Percentiles rank a stretch among this genome's conserved stretches.
Conservation (phyloP, 2,888 invertebrate species). For the Tryphoninae sp. region DNA sequence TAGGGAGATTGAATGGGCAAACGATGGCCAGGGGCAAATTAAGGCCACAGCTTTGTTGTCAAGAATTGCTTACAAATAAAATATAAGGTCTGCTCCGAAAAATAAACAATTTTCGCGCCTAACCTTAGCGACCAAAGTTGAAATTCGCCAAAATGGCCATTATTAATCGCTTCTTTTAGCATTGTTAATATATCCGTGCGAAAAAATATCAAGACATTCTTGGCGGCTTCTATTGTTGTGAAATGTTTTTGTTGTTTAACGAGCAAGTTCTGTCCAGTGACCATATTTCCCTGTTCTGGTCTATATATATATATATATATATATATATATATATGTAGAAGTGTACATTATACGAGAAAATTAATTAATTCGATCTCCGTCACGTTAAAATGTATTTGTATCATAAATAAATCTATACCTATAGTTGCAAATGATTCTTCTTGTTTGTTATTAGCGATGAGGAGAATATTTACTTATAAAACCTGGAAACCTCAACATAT, state of each 20-base stretch:
- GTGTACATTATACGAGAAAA: slow-evolving; percentile 55
- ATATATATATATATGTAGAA: slow-evolving; percentile 31
- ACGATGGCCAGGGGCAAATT: not conserved
- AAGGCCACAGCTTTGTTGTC: no score
- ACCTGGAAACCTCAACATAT: no score
- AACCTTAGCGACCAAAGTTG: not conserved
- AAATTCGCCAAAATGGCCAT: not conserved
- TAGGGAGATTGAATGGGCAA: slow-evolving; percentile 5
- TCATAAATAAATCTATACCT: slow-evolving; percentile 72
- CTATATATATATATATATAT: slow-evolving; percentile 15
- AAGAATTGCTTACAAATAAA: no score
- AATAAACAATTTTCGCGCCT: not conserved
- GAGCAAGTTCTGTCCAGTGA: not conserved
- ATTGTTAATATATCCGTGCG: not conserved
- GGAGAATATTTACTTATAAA: not conserved
- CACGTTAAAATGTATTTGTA: slow-evolving; percentile 71
- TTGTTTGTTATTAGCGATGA: not conserved
- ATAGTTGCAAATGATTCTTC: slow-evolving; percentile 51
- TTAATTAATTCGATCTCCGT: slow-evolving; percentile 50
- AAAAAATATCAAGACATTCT: not conserved
- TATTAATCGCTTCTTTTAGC: not conserved
- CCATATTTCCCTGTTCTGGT: not conserved
- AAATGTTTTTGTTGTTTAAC: not conserved
- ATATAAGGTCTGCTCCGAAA: not conserved
- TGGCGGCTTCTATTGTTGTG: not conserved